Evolutionary conservation across 2,797 vertebrate genomes (phyloP).

Genomic region (Notamacropus eugenii): DNA sequence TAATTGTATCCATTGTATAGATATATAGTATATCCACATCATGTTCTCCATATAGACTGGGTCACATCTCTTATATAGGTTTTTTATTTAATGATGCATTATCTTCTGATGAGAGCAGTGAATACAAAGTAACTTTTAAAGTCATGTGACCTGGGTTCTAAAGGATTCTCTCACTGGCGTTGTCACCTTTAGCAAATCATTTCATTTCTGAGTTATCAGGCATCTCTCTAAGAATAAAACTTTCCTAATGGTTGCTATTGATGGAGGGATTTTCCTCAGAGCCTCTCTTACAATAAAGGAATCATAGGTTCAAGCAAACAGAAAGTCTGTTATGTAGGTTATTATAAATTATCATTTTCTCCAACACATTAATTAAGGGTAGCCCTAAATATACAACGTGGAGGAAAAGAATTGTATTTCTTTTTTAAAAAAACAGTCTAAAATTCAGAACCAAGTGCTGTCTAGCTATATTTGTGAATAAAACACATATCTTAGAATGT

Average conservation of each 20-base stretch:
- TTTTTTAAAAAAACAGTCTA: background rate
- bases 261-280: background rate
- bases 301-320: background rate
- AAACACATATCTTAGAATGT: conserved; percentile 2
- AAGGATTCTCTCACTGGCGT: background rate
- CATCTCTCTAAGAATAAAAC: background rate
- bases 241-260: background rate
- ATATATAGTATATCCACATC: background rate
- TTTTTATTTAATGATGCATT: background rate
- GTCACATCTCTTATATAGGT: background rate
- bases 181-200: background rate
- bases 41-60: background rate
- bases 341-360: background rate
- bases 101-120: background rate
- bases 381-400: background rate
- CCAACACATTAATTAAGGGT: background rate
- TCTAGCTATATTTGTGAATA: background rate
- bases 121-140: background rate
- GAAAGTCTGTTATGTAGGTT: background rate
- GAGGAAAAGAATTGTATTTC: background rate
- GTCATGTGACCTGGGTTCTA: background rate
- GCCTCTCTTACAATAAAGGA: background rate
- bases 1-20: background rate
- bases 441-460: background rate
- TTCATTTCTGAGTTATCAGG: background rate